A percentile compares a stretch with the other conserved stretches of the same genome.
Conservation (phyloP, 2,888 invertebrate species). For the Abscondita cerata region DNA sequence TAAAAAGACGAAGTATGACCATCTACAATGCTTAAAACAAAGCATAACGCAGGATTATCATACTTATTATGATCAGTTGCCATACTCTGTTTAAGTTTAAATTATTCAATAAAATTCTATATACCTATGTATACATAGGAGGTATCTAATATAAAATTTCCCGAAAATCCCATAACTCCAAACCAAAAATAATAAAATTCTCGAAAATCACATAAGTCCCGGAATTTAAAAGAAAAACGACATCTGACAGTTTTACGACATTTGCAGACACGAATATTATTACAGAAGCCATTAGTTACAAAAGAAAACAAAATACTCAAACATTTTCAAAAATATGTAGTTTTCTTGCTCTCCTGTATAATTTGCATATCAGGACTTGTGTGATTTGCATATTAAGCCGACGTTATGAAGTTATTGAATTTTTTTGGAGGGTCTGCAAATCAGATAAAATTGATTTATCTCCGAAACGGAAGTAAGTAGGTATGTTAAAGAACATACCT, state of each 20-base stretch:
- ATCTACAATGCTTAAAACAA: neutral
- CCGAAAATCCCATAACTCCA: neutral
- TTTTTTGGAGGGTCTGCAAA: too few relatives aligned
- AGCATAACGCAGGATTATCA: neutral
- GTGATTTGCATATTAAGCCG: neutral
- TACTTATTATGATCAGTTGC: neutral
- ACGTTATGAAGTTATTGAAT: too few relatives aligned
- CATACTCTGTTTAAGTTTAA: neutral
- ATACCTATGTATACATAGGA: neutral
- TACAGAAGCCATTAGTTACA: too few relatives aligned
- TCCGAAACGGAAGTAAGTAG: too few relatives aligned
- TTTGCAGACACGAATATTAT: neutral
- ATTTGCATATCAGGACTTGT: neutral
- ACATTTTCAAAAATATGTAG: neutral
- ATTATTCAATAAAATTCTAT: neutral
- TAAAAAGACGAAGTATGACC: neutral
- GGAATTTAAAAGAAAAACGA: neutral
- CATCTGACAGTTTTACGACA: neutral
- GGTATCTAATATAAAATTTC: neutral
- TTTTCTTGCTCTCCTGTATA: neutral
- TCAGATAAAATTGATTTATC: too few relatives aligned
- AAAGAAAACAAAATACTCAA: neutral
- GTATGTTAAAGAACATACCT: too few relatives aligned
- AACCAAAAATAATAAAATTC: too few relatives aligned
- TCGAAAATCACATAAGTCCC: neutral